These are phyloP conservation scores for Slavum lentiscoides DNA, from an alignment of 2,888 invertebrate genomes.

Conservation along the genomic window DNA sequence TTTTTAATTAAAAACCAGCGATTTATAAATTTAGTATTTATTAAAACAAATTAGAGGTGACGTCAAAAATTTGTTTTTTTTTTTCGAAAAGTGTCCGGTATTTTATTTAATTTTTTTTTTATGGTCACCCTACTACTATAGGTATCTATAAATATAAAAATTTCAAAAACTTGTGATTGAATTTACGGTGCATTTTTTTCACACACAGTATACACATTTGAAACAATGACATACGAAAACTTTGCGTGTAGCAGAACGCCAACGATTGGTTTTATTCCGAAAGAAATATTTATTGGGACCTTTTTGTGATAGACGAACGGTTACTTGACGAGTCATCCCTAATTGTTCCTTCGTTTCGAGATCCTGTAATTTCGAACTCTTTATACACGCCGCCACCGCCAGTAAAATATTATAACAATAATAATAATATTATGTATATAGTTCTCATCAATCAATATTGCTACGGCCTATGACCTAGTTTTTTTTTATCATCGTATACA, in stretches of 20 bases:
- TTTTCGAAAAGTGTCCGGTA: too few relatives aligned
- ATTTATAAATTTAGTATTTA: too few relatives aligned
- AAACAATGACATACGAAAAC: conserved; percentile 70
- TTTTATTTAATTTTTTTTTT: too few relatives aligned
- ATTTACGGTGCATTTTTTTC: conserved; percentile 35
- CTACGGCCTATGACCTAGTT: too few relatives aligned
- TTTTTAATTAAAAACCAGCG: too few relatives aligned
- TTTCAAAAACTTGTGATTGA: conserved; percentile 9
- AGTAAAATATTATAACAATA: neutral
- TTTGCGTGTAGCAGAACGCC: conserved; percentile 74
- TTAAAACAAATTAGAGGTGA: neutral
- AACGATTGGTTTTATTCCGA: conserved; percentile 64
- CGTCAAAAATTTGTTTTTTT: too few relatives aligned
- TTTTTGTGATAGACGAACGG: conserved; percentile 67
- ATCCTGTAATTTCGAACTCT: conserved; percentile 53
- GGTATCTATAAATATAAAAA: neutral
- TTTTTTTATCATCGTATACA: too few relatives aligned
- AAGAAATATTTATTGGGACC: conserved; percentile 61
- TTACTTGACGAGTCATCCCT: conserved; percentile 70
- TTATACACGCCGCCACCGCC: neutral
- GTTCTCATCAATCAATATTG: too few relatives aligned
- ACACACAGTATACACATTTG: conserved; percentile 40
- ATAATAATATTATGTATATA: neutral
- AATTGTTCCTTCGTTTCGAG: conserved; percentile 59
- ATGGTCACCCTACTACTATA: too few relatives aligned